Conservation (phyloP, 1,140 invertebrate species). For the Saccostrea echinata region DNA sequence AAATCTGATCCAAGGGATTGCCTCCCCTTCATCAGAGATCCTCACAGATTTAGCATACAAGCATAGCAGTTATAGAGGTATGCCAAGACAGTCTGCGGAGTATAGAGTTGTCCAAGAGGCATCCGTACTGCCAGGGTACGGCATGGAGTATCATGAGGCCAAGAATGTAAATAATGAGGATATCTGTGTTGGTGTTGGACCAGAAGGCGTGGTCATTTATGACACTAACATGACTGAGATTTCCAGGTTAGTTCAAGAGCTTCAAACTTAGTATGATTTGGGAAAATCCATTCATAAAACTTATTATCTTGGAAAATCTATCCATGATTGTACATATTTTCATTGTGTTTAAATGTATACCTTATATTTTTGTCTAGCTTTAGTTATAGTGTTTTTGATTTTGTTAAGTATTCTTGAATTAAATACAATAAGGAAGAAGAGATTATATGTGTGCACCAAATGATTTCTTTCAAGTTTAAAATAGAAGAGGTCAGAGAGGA, state of each 20-base stretch:
- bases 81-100: constrained; percentile 84
- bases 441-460: no score
- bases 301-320: not conserved
- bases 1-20: constrained; percentile 54
- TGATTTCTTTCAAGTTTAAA: no score
- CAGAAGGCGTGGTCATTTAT: constrained; percentile 89
- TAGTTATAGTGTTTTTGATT: no score
- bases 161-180: constrained; percentile 78
- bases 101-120: constrained; percentile 91
- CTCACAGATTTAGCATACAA: constrained; percentile 63
- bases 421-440: no score
- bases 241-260: not conserved
- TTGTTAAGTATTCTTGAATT: no score
- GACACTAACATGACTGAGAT: not conserved
- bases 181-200: constrained; percentile 86
- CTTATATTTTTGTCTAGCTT: no score
- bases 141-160: constrained; percentile 90
- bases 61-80: constrained; percentile 76
- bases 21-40: constrained; percentile 58
- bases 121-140: constrained; percentile 88
- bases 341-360: no score
- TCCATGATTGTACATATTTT: constrained; percentile 54
- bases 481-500: no score
- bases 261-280: not conserved
- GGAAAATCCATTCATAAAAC: not conserved